phyloP scores from a whole-genome alignment of 2,888 invertebrate genomes.

The Petrolisthes manimaculis region DNA sequence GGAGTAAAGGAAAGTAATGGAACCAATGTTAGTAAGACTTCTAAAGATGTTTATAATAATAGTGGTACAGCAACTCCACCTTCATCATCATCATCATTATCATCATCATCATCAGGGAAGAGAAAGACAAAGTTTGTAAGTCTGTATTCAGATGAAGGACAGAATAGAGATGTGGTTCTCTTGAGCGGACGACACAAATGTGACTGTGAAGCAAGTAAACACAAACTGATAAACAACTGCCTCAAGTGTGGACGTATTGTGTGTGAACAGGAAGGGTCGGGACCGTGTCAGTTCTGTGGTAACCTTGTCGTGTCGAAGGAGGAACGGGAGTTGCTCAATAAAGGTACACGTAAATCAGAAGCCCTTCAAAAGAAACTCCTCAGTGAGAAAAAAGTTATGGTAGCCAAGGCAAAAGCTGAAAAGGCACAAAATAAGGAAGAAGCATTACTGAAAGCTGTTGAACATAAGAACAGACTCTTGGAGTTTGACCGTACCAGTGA shows the following conservation, averaged over 20 bases:
- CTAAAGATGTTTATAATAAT: neutral
- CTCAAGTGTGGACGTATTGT: conserved; percentile 93
- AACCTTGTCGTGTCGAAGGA: conserved; percentile 84
- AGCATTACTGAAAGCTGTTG: conserved; percentile 78
- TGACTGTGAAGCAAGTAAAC: conserved; percentile 92
- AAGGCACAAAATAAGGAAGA: conserved; percentile 55
- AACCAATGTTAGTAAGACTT: neutral
- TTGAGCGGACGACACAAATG: conserved; percentile 84
- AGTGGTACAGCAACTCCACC: neutral
- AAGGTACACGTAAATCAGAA: conserved; percentile 79
- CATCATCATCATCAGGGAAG: conserved; percentile 22
- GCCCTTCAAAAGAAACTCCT: conserved; percentile 77
- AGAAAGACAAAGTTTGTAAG: conserved; percentile 60
- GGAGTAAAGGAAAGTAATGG: conserved; percentile 26
- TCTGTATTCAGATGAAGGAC: conserved; percentile 61
- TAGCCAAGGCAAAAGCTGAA: conserved; percentile 68
- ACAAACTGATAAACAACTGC: conserved; percentile 93
- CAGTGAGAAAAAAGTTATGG: conserved; percentile 73
- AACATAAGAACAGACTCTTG: conserved; percentile 83
- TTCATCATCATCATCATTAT: neutral
- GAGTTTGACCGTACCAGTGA: conserved; percentile 87
- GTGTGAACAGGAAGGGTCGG: conserved; percentile 87
- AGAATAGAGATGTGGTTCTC: conserved; percentile 58
- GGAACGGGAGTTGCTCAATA: conserved; percentile 78
- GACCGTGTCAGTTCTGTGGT: conserved; percentile 94